Evolutionary conservation across 2,113 vertebrate species (phyloP).

Genomic region (Carlito syrichta): DNA sequence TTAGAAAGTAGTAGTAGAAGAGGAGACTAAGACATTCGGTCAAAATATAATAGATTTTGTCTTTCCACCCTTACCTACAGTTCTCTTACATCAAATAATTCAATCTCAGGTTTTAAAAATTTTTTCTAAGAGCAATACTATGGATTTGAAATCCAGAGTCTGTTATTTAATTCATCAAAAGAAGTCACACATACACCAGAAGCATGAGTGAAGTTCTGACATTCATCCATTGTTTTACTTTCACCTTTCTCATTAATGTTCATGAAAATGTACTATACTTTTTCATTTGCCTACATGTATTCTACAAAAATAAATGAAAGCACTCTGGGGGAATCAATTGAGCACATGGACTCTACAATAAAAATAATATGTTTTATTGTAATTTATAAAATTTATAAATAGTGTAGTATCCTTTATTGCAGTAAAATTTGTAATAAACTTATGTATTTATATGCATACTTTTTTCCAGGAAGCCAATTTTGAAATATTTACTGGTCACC

Average conservation of each 20-base stretch:
- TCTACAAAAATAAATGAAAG: neutral
- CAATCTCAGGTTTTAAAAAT: neutral
- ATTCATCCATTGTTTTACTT: neutral
- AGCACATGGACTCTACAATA: neutral
- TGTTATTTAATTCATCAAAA: neutral
- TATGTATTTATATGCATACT: neutral
- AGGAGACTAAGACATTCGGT: neutral
- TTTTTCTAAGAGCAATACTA: neutral
- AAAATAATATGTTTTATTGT: neutral
- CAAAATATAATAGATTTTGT: constrained; percentile 11
- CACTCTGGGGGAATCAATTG: neutral
- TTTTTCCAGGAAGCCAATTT: neutral
- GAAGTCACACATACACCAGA: neutral
- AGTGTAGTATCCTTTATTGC: neutral
- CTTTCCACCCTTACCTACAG: neutral
- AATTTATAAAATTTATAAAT: neutral
- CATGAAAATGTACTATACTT: neutral
- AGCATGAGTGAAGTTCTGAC: neutral
- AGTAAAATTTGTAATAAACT: neutral
- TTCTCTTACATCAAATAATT: neutral
- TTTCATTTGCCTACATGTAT: neutral
- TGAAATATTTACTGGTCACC: neutral
- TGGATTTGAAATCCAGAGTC: constrained; percentile 14
- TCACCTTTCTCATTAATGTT: neutral
- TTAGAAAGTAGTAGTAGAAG: neutral